Percentiles rank a stretch among this genome's conserved stretches.
Evolutionary conservation across 1,140 invertebrate genomes (phyloP).

Genomic region (Aphidius ervi): DNA sequence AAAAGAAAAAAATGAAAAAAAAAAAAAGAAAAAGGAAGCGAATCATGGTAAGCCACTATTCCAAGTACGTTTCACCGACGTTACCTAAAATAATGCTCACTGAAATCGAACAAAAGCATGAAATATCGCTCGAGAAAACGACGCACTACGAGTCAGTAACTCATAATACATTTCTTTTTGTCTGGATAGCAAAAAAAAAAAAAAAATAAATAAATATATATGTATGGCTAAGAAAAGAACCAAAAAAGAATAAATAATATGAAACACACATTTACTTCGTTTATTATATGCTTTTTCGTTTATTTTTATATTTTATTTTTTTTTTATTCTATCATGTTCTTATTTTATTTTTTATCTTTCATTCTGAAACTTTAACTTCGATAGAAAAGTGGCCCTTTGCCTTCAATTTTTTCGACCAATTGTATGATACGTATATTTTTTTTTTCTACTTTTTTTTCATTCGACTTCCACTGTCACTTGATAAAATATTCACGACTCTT

Average conservation of each 20-base stretch:
- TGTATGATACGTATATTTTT: too few species aligned
- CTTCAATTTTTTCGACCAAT: too few species aligned
- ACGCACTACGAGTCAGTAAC: constrained; percentile 35
- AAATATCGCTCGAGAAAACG: constrained; percentile 45
- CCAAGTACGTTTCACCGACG: constrained; percentile 46
- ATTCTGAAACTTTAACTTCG: too few species aligned
- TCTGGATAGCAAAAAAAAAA: constrained; percentile 10
- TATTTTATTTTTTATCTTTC: background rate
- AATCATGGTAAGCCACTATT: constrained; percentile 38
- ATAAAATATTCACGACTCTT: constrained; percentile 10
- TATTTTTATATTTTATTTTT: constrained; percentile 12
- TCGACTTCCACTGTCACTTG: background rate
- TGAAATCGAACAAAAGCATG: constrained; percentile 54
- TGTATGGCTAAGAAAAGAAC: background rate
- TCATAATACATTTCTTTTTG: constrained; percentile 45
- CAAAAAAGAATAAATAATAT: constrained; percentile 10
- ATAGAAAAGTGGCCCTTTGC: too few species aligned
- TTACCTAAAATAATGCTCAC: constrained; percentile 53
- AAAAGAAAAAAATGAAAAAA: constrained; percentile 19
- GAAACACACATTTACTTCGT: background rate
- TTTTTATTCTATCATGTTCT: constrained; percentile 1
- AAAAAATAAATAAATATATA: constrained; percentile 3
- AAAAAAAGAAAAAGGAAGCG: background rate
- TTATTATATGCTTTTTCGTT: background rate
- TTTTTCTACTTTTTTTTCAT: too few species aligned